Evolutionary conservation across 2,888 invertebrate species (phyloP), one percentile per base, ranked within the genome.

Genomic region (Trachelus tabidus): DNA sequence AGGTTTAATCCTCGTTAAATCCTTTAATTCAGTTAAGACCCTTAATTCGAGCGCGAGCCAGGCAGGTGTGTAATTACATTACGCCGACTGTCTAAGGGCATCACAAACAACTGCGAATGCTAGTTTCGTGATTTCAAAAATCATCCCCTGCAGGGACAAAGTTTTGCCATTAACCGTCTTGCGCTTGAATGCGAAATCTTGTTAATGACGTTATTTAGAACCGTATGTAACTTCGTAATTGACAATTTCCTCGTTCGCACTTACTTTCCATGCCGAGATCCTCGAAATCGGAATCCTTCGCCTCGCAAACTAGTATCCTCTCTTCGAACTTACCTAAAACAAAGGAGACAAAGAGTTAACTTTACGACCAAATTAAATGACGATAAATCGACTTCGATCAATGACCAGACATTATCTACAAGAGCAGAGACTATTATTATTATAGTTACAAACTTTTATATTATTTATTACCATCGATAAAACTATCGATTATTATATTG

Each of bases 61-160:
- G 74, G 34, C 74, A 74, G 74, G 34, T 34, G 74, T 30, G 74
- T 74, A 74, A 74, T 74, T 74, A 34, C 33, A 23, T 71, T 71
- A 33, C 71, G 71, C 33, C 11, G 23, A 31, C 71, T 31, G 33
- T 71, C 71, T 71, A 71, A 71, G 15, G 31, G 30, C 31, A 71
- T 74, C 74, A 23, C 74, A 35, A 74, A 30, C 74, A 30, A 74
- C 37, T 34, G 23, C 74, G 35, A 74, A 30, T 30, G 34, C 34
- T 74, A 74, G 74, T 30, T 33, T 30, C 74, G 12, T 34, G 12
- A 34, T 33, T 74, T 74, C 31, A 74, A 34, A 33, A 34, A 74
- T 33, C 71, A 34, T 34, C 12, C 30, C 12, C 71, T 11, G 23
- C 34, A 31, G 3, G 30, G 30, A 15, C 71, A 56, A 56, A 56